A percentile compares a stretch with the other conserved stretches of the same genome.
phyloP scores from a whole-genome alignment of 2,797 vertebrate species.

The Poecilia wingei region DNA sequence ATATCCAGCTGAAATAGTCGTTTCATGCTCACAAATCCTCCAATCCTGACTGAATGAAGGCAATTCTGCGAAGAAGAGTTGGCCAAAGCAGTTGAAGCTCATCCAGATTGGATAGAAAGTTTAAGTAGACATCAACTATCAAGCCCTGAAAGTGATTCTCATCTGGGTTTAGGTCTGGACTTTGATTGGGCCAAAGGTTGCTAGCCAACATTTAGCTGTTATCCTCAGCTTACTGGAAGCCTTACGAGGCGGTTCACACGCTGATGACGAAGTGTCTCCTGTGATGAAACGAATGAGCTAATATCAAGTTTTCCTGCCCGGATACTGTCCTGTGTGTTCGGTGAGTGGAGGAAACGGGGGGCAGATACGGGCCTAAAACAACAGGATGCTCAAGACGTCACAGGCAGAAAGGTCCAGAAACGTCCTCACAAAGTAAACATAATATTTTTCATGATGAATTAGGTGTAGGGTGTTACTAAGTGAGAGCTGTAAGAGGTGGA shows the following conservation, averaged over 20 bases:
- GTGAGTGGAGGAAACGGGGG: constrained; percentile 64
- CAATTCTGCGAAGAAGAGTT: neutral
- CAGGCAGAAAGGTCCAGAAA: constrained; percentile 45
- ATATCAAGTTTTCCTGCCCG: constrained; percentile 76
- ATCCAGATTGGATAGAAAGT: neutral
- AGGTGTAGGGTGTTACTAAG: constrained; percentile 35
- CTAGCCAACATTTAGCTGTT: constrained; percentile 1
- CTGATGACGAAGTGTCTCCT: constrained; percentile 10
- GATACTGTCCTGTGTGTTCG: constrained; percentile 72
- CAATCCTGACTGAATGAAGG: neutral
- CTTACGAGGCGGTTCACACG: constrained; percentile 9
- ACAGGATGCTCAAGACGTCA: constrained; percentile 78
- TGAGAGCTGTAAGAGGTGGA: neutral
- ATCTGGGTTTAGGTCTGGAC: neutral
- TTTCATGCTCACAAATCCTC: neutral
- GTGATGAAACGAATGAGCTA: constrained; percentile 49
- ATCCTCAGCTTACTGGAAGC: neutral
- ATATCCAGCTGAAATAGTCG: neutral
- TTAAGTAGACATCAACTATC: neutral
- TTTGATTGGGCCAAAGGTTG: neutral
- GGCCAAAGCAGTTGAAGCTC: neutral
- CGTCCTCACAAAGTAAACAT: constrained; percentile 26
- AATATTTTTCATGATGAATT: constrained; percentile 46
- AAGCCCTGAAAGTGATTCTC: neutral
- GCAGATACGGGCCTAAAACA: constrained; percentile 60